Percentiles rank a stretch among this genome's conserved stretches.
Conservation (phyloP, 2,797 vertebrate genomes). For the Botia kubotai region DNA sequence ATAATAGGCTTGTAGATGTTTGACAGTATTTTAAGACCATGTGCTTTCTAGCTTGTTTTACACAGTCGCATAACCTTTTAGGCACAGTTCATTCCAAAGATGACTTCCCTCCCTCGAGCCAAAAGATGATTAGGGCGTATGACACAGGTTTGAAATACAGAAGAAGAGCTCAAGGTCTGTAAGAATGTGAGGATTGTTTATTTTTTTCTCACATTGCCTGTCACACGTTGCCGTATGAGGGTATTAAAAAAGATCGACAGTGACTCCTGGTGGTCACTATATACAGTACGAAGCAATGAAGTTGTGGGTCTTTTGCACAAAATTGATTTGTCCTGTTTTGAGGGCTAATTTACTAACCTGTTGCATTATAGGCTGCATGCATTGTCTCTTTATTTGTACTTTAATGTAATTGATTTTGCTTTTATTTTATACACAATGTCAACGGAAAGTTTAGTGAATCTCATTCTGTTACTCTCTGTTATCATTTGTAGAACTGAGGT, state of each 20-base stretch:
- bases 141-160: not conserved
- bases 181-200: not conserved
- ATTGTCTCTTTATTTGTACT: not conserved
- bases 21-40: slow-evolving; percentile 18
- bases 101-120: not conserved
- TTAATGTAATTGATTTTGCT: not conserved
- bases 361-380: not conserved
- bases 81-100: not conserved
- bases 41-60: not conserved
- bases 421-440: not conserved
- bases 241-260: slow-evolving; percentile 28
- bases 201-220: not conserved
- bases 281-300: not conserved
- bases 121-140: not conserved
- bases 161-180: not conserved
- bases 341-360: not conserved
- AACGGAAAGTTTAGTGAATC: not conserved
- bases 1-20: not conserved
- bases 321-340: not conserved
- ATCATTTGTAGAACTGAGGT: not conserved
- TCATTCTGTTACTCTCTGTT: not conserved
- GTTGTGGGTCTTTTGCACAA: slow-evolving; percentile 8
- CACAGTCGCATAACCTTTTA: not conserved
- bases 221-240: not conserved
- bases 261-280: slow-evolving; percentile 49